Evolutionary conservation across 2,888 invertebrate species (phyloP).

Genomic region (Athalia rosae): DNA sequence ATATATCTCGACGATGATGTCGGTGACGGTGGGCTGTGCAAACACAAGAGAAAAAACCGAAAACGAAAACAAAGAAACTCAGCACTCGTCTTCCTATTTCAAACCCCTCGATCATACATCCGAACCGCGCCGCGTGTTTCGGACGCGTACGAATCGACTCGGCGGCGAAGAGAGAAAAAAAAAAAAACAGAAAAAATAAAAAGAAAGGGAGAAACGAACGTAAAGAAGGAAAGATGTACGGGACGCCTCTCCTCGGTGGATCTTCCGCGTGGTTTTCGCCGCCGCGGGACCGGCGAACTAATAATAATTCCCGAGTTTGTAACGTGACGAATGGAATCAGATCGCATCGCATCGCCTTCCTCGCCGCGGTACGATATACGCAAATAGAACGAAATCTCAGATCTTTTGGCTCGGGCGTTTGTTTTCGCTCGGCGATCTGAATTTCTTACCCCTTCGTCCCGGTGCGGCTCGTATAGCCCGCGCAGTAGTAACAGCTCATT

Average conservation of each 20-base stretch:
- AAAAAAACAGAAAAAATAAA: neutral
- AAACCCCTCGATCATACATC: slow-evolving; percentile 33
- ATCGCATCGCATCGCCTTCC: slow-evolving; percentile 55
- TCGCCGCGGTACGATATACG: slow-evolving; percentile 47
- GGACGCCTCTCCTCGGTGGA: too few species aligned
- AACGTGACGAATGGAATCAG: slow-evolving; percentile 65
- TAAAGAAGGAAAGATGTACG: too few species aligned
- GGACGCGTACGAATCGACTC: neutral
- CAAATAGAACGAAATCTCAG: slow-evolving; percentile 67
- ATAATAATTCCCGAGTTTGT: slow-evolving; percentile 68
- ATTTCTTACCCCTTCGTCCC: slow-evolving; percentile 13
- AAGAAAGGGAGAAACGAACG: neutral
- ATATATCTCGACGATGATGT: neutral
- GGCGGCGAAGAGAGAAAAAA: neutral
- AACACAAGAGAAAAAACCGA: neutral
- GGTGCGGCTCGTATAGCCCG: neutral
- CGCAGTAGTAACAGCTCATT: neutral
- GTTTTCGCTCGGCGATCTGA: slow-evolving; percentile 46
- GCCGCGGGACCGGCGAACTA: slow-evolving; percentile 56
- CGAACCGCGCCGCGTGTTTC: neutral
- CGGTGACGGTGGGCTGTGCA: neutral
- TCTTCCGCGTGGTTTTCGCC: too few species aligned
- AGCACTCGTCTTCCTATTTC: slow-evolving; percentile 36
- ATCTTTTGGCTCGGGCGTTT: slow-evolving; percentile 63
- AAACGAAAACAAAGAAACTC: neutral